These are phyloP conservation scores for Halesus radiatus DNA, from an alignment of 1,140 invertebrate species.

Conservation along the genomic window DNA sequence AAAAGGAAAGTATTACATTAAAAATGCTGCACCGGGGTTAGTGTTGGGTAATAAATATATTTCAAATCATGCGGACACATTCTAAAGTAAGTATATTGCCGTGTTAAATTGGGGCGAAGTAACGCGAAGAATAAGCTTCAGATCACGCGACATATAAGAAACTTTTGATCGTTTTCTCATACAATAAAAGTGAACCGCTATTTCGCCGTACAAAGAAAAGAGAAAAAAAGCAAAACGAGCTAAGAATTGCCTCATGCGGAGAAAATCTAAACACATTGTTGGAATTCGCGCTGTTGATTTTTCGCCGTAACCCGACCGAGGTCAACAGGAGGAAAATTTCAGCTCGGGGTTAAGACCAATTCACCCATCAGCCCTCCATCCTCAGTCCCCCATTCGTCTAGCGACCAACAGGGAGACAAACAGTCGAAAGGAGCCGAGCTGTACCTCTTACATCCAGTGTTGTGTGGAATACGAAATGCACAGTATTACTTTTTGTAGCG, in stretches of 20 bases:
- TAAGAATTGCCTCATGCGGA: slow-evolving; percentile 19
- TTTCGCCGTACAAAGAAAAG: slow-evolving; percentile 7
- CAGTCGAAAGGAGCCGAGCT: slow-evolving; percentile 21
- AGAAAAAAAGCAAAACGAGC: slow-evolving; percentile 10
- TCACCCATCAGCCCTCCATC: background rate
- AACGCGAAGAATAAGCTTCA: background rate
- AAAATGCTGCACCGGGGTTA: no score
- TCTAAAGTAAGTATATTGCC: no score
- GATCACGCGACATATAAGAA: slow-evolving; percentile 7
- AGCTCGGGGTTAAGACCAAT: background rate
- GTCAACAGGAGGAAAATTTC: slow-evolving; percentile 20
- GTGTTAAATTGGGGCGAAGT: no score
- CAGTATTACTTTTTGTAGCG: background rate
- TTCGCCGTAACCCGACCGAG: background rate
- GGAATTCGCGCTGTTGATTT: slow-evolving; percentile 30
- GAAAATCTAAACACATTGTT: slow-evolving; percentile 32
- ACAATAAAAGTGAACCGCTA: slow-evolving; percentile 25
- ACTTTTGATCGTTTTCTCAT: slow-evolving; percentile 24
- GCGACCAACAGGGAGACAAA: background rate
- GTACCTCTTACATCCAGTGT: background rate
- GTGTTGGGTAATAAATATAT: no score
- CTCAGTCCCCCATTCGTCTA: no score
- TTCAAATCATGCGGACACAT: no score
- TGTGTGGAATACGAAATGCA: slow-evolving; percentile 7
- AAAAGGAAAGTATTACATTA: no score